Base-by-base conservation (phyloP, 2,888 invertebrate species). In the Ligdia adustata region DNA sequence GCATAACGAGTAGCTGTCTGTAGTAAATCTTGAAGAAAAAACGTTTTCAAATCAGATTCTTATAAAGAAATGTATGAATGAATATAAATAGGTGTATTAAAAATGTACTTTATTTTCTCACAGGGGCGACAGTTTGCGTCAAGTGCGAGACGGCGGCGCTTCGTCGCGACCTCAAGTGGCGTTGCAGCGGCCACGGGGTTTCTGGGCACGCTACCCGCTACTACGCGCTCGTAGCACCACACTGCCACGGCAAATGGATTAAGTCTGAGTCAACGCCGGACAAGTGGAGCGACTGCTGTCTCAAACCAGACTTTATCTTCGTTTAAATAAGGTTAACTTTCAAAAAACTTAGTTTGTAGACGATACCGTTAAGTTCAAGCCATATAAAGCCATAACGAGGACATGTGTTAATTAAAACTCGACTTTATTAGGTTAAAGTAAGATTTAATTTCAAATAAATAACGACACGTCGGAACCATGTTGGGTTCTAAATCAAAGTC, bases 231-330 rank as follows among this genome's bases (percentile, higher is more conserved):
- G 94, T 95, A 32, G 94, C 94, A n/a, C 95, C 95, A 0, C 95
- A 96, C 67, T 97, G 97, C 80, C 96, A 96, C 69, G 97, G 97
- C 24, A 96, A 96, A 75, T 97, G 97, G 97, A 84, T 95, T 32
- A 92, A 96, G 33, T 73, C 91, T 0, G 80, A 71, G 1, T 66
- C 71, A 11, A 72, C 68, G 42, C 75, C 78, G 0, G 85, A 86
- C 50, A 79, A 80, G 49, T 65, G 68, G 40, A 74, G 72, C 59
- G 77, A 75, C 27, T 86, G 87, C 59, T 89, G 89, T 62, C 43
- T 68, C 2, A 86, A 79, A 52, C 89, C 90, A 0, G 78, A 89
- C 63, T 91, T 90, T 58, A 90, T 91, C 42, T 91, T 91, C 43
- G 90, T 91, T 56, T 91, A 87, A 64, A 58, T 34, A 41, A 37